Conservation (phyloP, 2,797 vertebrate genomes). For the Pogoniulus pusillus region DNA sequence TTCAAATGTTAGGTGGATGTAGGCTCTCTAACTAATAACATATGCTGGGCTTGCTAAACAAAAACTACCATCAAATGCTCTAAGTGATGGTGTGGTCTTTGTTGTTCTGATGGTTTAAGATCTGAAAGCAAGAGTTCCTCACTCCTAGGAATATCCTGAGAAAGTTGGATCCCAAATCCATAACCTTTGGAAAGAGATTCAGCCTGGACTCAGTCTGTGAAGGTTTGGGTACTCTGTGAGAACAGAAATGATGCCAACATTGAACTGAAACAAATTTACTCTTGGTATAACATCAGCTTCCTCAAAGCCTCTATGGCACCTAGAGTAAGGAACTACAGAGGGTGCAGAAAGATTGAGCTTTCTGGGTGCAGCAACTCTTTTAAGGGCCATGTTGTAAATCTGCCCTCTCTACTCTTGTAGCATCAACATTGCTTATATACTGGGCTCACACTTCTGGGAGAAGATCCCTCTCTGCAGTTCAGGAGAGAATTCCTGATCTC, state of each 20-base stretch:
- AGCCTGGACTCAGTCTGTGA: not conserved
- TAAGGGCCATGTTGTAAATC: not conserved
- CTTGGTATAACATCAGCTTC: not conserved
- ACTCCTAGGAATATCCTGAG: not conserved
- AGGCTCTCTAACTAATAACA: not conserved
- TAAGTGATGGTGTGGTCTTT: not conserved
- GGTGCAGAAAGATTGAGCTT: not conserved
- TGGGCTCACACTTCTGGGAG: not conserved
- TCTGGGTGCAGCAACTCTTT: not conserved
- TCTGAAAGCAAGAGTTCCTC: not conserved
- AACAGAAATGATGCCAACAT: not conserved
- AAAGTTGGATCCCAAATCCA: not conserved
- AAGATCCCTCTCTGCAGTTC: not conserved
- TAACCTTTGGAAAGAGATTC: not conserved
- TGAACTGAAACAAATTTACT: not conserved
- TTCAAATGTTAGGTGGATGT: not conserved
- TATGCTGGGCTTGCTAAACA: not conserved
- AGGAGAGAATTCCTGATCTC: not conserved
- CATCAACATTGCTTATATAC: not conserved
- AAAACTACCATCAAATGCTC: not conserved
- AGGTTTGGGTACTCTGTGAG: not conserved
- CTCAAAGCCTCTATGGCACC: not conserved
- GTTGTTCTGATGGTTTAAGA: not conserved
- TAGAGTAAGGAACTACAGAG: not conserved
- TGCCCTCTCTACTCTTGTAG: not conserved